These are phyloP conservation scores for Drosophila grimshawi DNA, from an alignment of 1,140 invertebrate species.

Conservation along the genomic window DNA sequence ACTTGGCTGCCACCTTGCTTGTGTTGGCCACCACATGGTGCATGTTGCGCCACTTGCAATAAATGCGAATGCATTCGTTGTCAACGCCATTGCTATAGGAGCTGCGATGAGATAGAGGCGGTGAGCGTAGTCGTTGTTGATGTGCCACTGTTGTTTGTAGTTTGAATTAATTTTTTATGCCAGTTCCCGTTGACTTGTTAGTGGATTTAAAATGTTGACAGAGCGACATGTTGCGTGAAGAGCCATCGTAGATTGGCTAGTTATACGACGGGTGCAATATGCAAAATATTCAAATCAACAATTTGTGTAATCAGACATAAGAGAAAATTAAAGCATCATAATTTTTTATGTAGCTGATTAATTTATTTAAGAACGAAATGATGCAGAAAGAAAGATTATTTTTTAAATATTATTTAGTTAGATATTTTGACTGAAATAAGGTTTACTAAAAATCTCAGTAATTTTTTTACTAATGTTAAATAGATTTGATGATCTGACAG, in stretches of 20 bases:
- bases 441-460: too few relatives aligned
- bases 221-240: not conserved
- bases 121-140: slow-evolving; percentile 1
- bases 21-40: slow-evolving; percentile 52
- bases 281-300: not conserved
- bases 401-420: too few relatives aligned
- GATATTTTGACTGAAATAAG: too few relatives aligned
- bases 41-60: slow-evolving; percentile 49
- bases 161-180: slow-evolving; percentile 58
- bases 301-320: too few relatives aligned
- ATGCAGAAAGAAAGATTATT: too few relatives aligned
- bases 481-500: too few relatives aligned
- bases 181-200: slow-evolving; percentile 29
- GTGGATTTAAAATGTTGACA: slow-evolving; percentile 21
- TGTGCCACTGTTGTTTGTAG: slow-evolving; percentile 45
- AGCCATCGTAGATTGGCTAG: not conserved
- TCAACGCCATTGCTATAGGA: slow-evolving; percentile 24
- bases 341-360: too few relatives aligned
- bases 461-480: too few relatives aligned
- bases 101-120: not conserved
- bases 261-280: not conserved
- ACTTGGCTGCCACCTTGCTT: slow-evolving; percentile 31
- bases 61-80: slow-evolving; percentile 50
- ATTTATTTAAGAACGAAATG: too few relatives aligned
- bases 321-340: too few relatives aligned